Conservation (phyloP, 2,113 vertebrate genomes). For the Isurus oxyrinchus region DNA sequence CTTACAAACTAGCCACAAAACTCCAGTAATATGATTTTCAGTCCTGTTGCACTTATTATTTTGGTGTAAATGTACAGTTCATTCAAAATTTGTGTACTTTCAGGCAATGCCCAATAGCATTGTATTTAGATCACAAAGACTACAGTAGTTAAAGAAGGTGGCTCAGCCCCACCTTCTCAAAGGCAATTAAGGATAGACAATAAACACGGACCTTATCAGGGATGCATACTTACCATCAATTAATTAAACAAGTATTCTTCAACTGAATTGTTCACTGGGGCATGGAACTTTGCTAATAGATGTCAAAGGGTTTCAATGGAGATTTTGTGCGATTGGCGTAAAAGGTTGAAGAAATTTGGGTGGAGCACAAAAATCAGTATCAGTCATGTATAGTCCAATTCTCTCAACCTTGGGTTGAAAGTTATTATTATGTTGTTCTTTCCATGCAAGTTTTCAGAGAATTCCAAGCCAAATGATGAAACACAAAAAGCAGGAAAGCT, state of each 20-base stretch:
- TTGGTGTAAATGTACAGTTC: neutral
- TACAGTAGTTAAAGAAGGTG: neutral
- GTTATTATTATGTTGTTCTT: neutral
- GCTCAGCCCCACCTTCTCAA: neutral
- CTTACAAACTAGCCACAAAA: neutral
- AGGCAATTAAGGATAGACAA: neutral
- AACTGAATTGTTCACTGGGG: neutral
- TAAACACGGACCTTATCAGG: neutral
- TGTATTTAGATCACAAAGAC: neutral
- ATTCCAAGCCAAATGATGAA: neutral
- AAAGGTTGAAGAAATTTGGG: neutral
- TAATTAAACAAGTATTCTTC: neutral
- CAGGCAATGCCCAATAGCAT: neutral
- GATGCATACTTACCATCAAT: neutral
- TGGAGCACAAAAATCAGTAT: neutral
- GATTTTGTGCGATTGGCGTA: neutral
- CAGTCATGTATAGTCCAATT: neutral
- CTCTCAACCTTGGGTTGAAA: neutral
- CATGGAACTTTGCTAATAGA: neutral
- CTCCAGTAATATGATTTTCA: neutral
- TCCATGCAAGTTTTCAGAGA: neutral
- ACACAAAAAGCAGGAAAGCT: neutral
- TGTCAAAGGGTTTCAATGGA: neutral
- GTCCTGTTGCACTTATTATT: neutral
- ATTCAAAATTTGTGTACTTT: neutral